Conservation (phyloP, 1,140 invertebrate genomes). For the Apolygus lucorum region DNA sequence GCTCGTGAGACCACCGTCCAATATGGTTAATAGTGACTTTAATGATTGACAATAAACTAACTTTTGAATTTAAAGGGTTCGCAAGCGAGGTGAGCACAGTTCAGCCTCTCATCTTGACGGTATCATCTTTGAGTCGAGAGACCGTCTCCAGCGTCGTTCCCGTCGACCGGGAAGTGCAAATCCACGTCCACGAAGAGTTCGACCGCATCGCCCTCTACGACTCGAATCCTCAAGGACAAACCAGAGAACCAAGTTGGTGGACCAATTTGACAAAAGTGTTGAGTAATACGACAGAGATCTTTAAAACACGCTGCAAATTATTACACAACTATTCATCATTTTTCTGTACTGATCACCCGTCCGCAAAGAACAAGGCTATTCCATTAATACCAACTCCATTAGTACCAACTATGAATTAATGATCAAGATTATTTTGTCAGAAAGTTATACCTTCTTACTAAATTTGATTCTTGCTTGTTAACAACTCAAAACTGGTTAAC, state of each 20-base stretch:
- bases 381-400: too few relatives aligned
- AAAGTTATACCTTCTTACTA: constrained; percentile 26
- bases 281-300: neutral
- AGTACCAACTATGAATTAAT: neutral
- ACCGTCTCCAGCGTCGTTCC: constrained; percentile 34
- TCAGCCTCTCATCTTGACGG: constrained; percentile 39
- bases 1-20: too few relatives aligned
- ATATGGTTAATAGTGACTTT: too few relatives aligned
- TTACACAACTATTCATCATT: too few relatives aligned
- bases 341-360: too few relatives aligned
- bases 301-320: too few relatives aligned
- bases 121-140: constrained; percentile 41
- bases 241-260: constrained; percentile 1
- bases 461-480: neutral
- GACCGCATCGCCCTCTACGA: constrained; percentile 32
- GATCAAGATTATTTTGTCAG: neutral
- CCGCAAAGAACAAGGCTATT: too few relatives aligned
- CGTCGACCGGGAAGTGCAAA: constrained; percentile 43
- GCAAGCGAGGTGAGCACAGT: neutral
- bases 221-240: constrained; percentile 22
- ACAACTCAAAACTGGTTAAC: neutral
- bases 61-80: too few relatives aligned
- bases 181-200: constrained; percentile 42
- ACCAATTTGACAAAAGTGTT: neutral
- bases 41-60: too few relatives aligned